These are phyloP conservation scores for Rousettus madagascariensis DNA, from an alignment of 2,797 vertebrate species.

Conservation along the genomic window DNA sequence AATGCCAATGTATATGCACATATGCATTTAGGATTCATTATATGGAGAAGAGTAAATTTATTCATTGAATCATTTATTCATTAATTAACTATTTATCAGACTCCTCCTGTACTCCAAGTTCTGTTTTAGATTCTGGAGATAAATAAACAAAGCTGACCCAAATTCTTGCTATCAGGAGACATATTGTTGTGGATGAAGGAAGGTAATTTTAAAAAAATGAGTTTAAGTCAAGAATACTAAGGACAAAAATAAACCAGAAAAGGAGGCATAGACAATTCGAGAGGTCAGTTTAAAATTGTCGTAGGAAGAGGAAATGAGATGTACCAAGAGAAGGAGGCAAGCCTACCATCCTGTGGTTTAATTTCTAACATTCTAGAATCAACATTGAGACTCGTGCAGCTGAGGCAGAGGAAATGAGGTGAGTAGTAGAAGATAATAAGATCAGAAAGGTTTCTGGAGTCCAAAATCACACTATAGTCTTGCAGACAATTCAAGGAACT, in stretches of 20 bases:
- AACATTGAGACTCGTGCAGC: not conserved
- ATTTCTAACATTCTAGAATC: not conserved
- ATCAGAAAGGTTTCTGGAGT: not conserved
- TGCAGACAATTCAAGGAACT: not conserved
- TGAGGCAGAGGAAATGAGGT: not conserved
- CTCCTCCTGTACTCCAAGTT: not conserved
- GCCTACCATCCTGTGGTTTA: not conserved
- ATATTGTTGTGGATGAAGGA: not conserved
- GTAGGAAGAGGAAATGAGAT: not conserved
- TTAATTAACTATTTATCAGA: not conserved
- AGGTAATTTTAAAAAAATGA: not conserved
- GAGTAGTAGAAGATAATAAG: not conserved
- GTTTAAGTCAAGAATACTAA: not conserved
- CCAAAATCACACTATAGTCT: not conserved
- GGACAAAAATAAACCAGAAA: not conserved
- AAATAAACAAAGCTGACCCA: not conserved
- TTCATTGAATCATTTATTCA: not conserved
- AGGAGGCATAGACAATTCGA: not conserved
- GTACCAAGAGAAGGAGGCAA: not conserved
- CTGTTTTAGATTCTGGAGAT: not conserved
- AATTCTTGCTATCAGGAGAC: not conserved
- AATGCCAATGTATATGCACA: not conserved
- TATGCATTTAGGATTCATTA: not conserved
- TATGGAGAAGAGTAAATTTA: not conserved
- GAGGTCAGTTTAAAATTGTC: not conserved